Evolutionary conservation across 30 jellyfish, hydroid and myxozoan species (phyloP), one percentile per base, ranked within the genome.

Genomic region (Chironex yamaguchii): DNA sequence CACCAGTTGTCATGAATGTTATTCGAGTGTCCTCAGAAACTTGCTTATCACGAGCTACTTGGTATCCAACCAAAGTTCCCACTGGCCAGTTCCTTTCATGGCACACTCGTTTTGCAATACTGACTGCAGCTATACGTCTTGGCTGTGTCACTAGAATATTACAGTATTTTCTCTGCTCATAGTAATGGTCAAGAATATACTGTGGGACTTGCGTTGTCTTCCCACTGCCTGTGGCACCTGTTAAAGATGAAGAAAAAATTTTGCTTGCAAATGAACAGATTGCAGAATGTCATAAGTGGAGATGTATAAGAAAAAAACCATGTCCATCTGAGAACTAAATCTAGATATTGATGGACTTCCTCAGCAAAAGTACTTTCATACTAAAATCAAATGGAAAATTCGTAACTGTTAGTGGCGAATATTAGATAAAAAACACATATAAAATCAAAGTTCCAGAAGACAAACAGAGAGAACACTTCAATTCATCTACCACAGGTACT

Each of bases 201-300:
- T 96, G 99, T 3, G 98, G 98, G 25, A 96, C 98, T 63, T 90
- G 98, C 33, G 99, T 96, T 32, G 99, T 91, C 62, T 96, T 96
- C 36, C 99, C 99, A 91, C 98, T 90, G 27, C 99, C 99, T 29
- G 99, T 96, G 48, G 97, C 85, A 14, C 99, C 99, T 96, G 32
- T 0, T n/a, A n/a, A n/a, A n/a, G n/a, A n/a, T n/a, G n/a, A 13
- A 42, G 42, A 1, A 42, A 75, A 75, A 6, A 11, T 12, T 13
- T 12, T 11, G 23, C 23, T 11, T 12, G 11, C 13, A 62, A 13
- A 12, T 13, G 25, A 12, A 12, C n/a, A n/a, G n/a, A n/a, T n/a
- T n/a, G n/a, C n/a, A n/a, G n/a, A n/a, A n/a, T n/a, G n/a, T n/a
- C n/a, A n/a, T n/a, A n/a, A n/a, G n/a, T n/a, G n/a, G n/a, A n/a